These are phyloP conservation scores for Mystacornis crossleyi DNA, from an alignment of 2,113 vertebrate species.

Conservation along the genomic window DNA sequence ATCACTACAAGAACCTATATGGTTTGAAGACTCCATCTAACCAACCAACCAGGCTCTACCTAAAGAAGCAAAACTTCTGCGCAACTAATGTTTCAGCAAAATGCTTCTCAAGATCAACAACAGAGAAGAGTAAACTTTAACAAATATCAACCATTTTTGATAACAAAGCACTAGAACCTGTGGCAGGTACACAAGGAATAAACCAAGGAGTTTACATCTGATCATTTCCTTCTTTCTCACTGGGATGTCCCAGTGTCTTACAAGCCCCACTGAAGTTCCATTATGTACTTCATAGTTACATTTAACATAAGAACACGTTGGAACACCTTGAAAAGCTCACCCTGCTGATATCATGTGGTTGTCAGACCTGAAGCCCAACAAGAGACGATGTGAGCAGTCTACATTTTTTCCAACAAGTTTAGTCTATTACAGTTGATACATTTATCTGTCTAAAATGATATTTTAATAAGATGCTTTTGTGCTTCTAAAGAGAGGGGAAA, in stretches of 20 bases:
- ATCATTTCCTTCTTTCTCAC: not conserved
- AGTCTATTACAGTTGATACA: not conserved
- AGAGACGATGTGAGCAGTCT: not conserved
- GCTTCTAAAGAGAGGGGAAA: not conserved
- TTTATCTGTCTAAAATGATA: not conserved
- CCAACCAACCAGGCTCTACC: not conserved
- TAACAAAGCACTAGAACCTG: not conserved
- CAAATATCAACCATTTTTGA: no score
- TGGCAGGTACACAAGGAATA: not conserved
- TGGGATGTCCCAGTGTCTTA: no score
- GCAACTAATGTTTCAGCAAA: not conserved
- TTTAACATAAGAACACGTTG: not conserved
- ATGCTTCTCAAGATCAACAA: not conserved
- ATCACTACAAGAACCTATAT: not conserved
- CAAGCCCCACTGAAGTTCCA: not conserved
- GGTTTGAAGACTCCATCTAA: not conserved
- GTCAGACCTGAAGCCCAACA: not conserved
- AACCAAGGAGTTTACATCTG: not conserved
- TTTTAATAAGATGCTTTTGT: not conserved
- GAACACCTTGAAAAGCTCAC: not conserved
- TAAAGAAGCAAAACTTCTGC: not conserved
- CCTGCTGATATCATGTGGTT: accelerated
- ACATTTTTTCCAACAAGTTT: not conserved
- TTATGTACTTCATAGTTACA: accelerated
- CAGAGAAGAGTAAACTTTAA: not conserved